Base-by-base conservation (phyloP, 2,888 invertebrate genomes). In the Pelosia muscerda region DNA sequence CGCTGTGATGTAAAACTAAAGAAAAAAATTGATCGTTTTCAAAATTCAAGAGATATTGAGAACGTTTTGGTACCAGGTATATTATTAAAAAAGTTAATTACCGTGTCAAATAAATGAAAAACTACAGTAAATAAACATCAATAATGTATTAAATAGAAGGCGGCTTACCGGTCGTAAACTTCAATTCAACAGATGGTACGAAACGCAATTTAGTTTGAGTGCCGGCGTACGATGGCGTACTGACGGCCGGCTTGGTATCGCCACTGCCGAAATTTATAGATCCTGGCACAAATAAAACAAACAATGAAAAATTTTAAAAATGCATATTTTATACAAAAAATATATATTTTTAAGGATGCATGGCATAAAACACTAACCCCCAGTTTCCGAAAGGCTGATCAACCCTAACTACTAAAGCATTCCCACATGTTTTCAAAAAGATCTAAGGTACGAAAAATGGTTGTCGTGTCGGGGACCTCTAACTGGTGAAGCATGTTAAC, bases 171-270 rank as follows among this genome's bases (percentile, higher is more conserved):
- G 97, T 97, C 73, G 97, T 97, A 88, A 97, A 96, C 87, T 97
- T 97, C 91, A 97, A 96, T 89, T 97, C 97, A 82, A 98, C 97
- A 60, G 97, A 97, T 75, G 97, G 96, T 68, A 97, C 97, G 93
- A 97, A 97, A 80, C 97, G 96, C 76, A 97, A 95, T 94, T 97
- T 97, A 75, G 97, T 97, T 77, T 92, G 94, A 74, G 82, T 95
- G 85, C 87, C 96, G 80, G 79, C 92, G 55, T 85, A 92, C 0
- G 85, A 91, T 58, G 84, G 95, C 22, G 92, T 88, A 74, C 87
- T 89, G 28, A 79, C 85, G 0, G 87, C 75, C 0, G 88, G 85
- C 69, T 91, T 93, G 13, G 87, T 88, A 25, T 91, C 93, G 34
- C 85, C 85, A 55, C 87, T 86, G 26, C 82, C 85, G 68, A 86